These are phyloP conservation scores for Ormia ochracea DNA, from an alignment of 2,888 invertebrate species.

Conservation along the genomic window DNA sequence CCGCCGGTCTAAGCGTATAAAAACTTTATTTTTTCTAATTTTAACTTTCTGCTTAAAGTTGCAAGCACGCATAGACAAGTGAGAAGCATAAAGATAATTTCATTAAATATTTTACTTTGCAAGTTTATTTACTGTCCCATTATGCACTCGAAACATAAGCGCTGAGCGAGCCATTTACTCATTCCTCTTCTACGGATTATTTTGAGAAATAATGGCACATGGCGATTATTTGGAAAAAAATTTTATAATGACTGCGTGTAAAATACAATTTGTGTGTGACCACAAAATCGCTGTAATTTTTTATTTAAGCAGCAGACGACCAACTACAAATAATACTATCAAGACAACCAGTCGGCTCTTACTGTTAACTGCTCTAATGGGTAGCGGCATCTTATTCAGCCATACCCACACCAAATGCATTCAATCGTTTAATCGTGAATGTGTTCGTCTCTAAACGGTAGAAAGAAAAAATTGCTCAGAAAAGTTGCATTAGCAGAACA, in stretches of 20 bases:
- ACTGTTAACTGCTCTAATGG: constrained; percentile 19
- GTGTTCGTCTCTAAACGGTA: not conserved
- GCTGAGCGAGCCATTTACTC: not conserved
- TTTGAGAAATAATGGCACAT: constrained; percentile 20
- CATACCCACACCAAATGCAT: not conserved
- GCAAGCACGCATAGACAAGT: too few relatives aligned
- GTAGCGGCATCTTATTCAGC: constrained; percentile 10
- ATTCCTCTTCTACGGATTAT: constrained; percentile 13
- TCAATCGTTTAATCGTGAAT: not conserved
- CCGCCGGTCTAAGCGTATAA: too few relatives aligned
- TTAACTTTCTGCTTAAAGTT: too few relatives aligned
- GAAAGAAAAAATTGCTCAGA: not conserved
- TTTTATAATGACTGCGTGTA: constrained; percentile 50
- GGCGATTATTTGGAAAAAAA: constrained; percentile 23
- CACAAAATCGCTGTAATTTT: constrained; percentile 52
- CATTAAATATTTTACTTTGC: too few relatives aligned
- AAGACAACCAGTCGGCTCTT: constrained; percentile 15
- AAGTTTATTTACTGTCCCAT: too few relatives aligned
- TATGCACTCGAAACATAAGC: not conserved
- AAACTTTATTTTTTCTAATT: too few relatives aligned
- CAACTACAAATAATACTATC: not conserved
- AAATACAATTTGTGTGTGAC: constrained; percentile 38
- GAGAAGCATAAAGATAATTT: too few relatives aligned
- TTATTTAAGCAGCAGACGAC: constrained; percentile 15
- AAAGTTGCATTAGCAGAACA: not conserved